Percentiles rank a stretch among this genome's conserved stretches.
Conservation (phyloP, 2,797 vertebrate genomes). For the Adrianichthys oophorus region DNA sequence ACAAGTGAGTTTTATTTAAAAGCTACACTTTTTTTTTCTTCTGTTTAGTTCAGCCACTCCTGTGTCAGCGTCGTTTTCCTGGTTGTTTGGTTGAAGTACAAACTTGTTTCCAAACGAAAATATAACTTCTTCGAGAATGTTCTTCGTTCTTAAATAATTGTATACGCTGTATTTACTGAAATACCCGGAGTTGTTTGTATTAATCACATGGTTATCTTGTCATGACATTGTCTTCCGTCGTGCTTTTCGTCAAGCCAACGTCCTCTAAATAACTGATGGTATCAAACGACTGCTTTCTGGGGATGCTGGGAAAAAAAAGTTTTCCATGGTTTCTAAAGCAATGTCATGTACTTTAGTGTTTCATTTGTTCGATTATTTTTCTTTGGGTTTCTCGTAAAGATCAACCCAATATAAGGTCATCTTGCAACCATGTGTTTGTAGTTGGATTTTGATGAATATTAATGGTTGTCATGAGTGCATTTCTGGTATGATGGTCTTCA, state of each 20-base stretch:
- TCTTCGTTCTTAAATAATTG: not conserved
- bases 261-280: not conserved
- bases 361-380: constrained; percentile 35
- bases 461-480: not conserved
- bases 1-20: not conserved
- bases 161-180: too few species aligned
- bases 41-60: not conserved
- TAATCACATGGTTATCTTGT: too few species aligned
- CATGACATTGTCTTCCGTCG: too few species aligned
- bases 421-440: constrained; percentile 1
- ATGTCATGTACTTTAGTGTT: not conserved
- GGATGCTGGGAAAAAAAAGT: constrained; percentile 4
- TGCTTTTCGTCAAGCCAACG: too few species aligned
- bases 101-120: not conserved
- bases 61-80: constrained; percentile 45
- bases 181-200: too few species aligned
- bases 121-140: not conserved
- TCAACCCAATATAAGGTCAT: constrained; percentile 5
- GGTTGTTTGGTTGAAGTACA: constrained; percentile 19
- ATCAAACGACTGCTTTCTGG: not conserved
- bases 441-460: not conserved
- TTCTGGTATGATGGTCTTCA: not conserved
- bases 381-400: constrained; percentile 65
- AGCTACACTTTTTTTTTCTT: not conserved
- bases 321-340: not conserved